Evolutionary conservation across 2,113 vertebrate species (phyloP).

Genomic region (Cyanoliseus patagonus): DNA sequence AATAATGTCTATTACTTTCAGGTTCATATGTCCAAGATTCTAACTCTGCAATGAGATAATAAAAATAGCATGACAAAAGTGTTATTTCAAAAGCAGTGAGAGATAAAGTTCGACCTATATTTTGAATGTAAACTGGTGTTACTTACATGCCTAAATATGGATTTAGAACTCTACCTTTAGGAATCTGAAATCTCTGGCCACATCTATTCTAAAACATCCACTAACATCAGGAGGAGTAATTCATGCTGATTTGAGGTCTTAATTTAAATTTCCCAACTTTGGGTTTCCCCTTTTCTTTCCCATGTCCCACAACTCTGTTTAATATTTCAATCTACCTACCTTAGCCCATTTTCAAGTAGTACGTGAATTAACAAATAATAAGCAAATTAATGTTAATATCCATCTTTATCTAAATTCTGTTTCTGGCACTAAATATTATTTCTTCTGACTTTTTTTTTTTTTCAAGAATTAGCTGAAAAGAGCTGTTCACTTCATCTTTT

Average conservation of each 20-base stretch:
- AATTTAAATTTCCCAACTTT: conserved; percentile 9
- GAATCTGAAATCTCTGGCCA: conserved; percentile 15
- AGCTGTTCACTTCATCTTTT: background rate
- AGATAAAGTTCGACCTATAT: background rate
- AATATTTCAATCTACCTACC: background rate
- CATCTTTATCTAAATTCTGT: background rate
- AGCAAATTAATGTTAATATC: background rate
- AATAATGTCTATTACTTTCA: background rate
- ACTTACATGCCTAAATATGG: background rate
- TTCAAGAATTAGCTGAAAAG: background rate
- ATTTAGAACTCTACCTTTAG: background rate
- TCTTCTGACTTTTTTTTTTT: background rate
- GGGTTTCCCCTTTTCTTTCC: conserved; percentile 11
- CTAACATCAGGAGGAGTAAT: conserved; percentile 2
- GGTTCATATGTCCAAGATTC: background rate
- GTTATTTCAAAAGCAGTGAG: background rate
- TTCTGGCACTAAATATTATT: background rate
- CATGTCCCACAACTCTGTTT: background rate
- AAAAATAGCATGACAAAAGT: background rate
- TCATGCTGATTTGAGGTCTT: conserved; percentile 28
- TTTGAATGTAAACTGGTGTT: background rate
- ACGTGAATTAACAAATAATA: background rate
- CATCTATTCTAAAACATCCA: conserved; percentile 11
- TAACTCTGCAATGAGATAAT: background rate
- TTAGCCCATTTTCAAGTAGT: background rate